Evolutionary conservation across 1,140 invertebrate genomes (phyloP), one percentile per base, ranked within the genome.

Genomic region (Dinothrombium tinctorium): DNA sequence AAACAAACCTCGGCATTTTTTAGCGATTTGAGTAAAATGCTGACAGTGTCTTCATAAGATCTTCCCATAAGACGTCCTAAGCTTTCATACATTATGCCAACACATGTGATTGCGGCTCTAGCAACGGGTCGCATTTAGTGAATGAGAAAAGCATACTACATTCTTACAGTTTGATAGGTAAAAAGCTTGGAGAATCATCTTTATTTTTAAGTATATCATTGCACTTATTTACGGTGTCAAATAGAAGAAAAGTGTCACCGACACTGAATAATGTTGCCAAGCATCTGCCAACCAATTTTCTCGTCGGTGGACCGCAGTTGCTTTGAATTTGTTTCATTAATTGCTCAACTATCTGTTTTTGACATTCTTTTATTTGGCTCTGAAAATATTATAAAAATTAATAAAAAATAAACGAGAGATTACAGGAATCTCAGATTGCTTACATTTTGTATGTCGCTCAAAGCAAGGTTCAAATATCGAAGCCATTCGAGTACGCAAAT

Each of bases 401-500:
- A 21, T 37, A 44, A 23, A 41, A 31, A 44, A 28, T 35, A 20
- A 11, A 33, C 9, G 33, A 36, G 9, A 12, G 33, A 19, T 19
- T 35, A 19, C 28, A 47, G 15, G 26, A 12, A 17, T 25, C 38
- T 21, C 19, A 33, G 37, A 28, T 31, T 44, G 46, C 50, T 59
- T 66, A 86, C 84, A 71, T 92, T 92, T 58, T 94, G 79, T 41
- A 83, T 81, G 41, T 78, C 79, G 22, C 79, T 69, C 33, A 98
- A 63, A 39, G 92, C 80, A 66, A 92, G 89, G 56, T 96, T 84
- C 43, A 98, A 60, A 63, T 89, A 90, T 35, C 87, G 63, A 3
- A 99, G 65, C 92, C 92, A 98, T 67, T 99, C 89, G 63, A 94
- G 89, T 41, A 98, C 74, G 57, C 96, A 98, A 36, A 95, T 74